Conservation (phyloP, 2,888 invertebrate genomes). For the Lasioglossum lativentre region DNA sequence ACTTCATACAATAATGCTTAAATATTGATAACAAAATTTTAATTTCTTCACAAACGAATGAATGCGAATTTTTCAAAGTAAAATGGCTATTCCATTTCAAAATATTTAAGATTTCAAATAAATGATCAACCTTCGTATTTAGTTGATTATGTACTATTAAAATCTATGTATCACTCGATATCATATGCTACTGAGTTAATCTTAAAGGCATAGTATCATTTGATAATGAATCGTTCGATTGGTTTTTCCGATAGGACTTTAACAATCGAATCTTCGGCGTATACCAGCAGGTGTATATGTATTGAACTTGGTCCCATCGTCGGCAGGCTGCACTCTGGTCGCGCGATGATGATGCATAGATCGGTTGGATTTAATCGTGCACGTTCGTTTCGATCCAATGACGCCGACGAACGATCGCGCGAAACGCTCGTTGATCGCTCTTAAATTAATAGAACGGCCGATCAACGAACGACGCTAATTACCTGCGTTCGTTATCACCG, state of each 20-base stretch:
- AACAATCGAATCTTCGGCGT: neutral
- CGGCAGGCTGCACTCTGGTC: neutral
- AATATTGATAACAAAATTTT: neutral
- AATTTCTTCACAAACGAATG: no score
- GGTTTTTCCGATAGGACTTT: neutral
- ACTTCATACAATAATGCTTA: neutral
- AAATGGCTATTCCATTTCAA: no score
- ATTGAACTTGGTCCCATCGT: neutral
- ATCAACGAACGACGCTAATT: constrained; percentile 6
- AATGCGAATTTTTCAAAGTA: no score
- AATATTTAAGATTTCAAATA: no score
- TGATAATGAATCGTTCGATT: constrained; percentile 6
- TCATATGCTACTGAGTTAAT: neutral
- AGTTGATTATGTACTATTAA: no score
- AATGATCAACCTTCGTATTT: no score
- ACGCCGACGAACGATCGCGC: neutral
- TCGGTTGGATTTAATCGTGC: neutral
- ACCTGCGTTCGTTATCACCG: neutral
- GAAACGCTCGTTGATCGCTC: neutral
- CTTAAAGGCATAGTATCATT: neutral
- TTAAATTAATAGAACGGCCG: neutral
- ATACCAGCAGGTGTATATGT: neutral
- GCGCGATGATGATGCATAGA: neutral
- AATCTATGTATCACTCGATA: neutral
- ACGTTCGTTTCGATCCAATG: constrained; percentile 9